Percentiles rank a stretch among this genome's conserved stretches.
Evolutionary conservation across 1,140 invertebrate species (phyloP).

Genomic region (Ridgeia piscesae): DNA sequence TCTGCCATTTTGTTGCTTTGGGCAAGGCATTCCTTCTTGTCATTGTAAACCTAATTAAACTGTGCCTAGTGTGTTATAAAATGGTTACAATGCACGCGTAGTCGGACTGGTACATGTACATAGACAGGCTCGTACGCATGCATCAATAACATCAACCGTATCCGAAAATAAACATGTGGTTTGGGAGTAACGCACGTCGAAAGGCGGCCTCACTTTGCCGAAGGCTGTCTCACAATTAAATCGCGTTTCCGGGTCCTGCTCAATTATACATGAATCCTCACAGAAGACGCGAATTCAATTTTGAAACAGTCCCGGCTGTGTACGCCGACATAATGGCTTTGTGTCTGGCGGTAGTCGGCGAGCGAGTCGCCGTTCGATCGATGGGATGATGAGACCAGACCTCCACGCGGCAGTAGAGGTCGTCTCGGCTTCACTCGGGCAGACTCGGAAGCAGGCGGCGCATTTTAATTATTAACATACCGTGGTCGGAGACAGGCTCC

Average conservation of each 20-base stretch:
- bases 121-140: too few relatives aligned
- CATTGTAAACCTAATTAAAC: too few relatives aligned
- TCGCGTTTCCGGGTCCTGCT: neutral
- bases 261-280: neutral
- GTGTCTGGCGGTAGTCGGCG: neutral
- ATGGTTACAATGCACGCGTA: too few relatives aligned
- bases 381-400: neutral
- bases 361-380: neutral
- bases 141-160: too few relatives aligned
- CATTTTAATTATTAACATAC: neutral
- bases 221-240: neutral
- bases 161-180: neutral
- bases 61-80: too few relatives aligned
- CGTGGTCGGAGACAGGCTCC: neutral
- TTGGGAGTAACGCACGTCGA: neutral
- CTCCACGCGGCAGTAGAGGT: neutral
- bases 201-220: neutral
- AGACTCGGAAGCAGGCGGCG: neutral
- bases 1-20: too few relatives aligned
- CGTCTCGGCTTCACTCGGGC: neutral
- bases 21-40: too few relatives aligned
- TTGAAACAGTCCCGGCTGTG: neutral
- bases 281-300: neutral
- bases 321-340: neutral
- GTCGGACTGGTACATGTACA: too few relatives aligned